Percentiles rank a stretch among this genome's conserved stretches.
phyloP scores from a whole-genome alignment of 2,797 vertebrate species.

The Poecilia wingei region DNA sequence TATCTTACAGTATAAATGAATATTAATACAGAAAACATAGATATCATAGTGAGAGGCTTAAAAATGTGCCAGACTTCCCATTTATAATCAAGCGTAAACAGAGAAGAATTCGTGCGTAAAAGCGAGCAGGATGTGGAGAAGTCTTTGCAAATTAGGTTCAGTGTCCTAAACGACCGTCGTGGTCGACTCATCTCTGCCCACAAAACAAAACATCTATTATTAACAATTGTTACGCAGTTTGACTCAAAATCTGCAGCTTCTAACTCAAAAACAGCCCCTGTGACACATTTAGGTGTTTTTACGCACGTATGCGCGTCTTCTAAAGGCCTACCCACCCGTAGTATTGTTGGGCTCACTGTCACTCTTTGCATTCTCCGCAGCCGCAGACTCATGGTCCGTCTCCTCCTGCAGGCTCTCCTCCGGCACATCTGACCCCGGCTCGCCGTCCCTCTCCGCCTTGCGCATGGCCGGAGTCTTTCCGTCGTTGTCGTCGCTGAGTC shows the following conservation, averaged over 20 bases:
- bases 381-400: constrained; percentile 82
- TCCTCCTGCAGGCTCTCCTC: constrained; percentile 82
- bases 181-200: background rate
- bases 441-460: constrained; percentile 74
- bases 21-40: background rate
- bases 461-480: constrained; percentile 71
- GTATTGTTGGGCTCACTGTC: constrained; percentile 88
- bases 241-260: background rate
- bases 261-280: background rate
- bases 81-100: constrained; percentile 28
- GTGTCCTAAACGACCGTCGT: background rate
- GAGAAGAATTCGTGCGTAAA: constrained; percentile 56
- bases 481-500: constrained; percentile 90
- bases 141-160: constrained; percentile 14
- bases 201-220: background rate
- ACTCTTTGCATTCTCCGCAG: constrained; percentile 84
- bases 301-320: background rate
- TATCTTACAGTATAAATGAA: background rate
- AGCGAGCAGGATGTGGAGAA: constrained; percentile 3
- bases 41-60: background rate
- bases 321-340: constrained; percentile 81
- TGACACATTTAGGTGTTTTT: background rate
- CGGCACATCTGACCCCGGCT: constrained; percentile 70
- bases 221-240: background rate
- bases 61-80: background rate